phyloP scores from a whole-genome alignment of 2,797 vertebrate genomes.

The Lophius americanus region DNA sequence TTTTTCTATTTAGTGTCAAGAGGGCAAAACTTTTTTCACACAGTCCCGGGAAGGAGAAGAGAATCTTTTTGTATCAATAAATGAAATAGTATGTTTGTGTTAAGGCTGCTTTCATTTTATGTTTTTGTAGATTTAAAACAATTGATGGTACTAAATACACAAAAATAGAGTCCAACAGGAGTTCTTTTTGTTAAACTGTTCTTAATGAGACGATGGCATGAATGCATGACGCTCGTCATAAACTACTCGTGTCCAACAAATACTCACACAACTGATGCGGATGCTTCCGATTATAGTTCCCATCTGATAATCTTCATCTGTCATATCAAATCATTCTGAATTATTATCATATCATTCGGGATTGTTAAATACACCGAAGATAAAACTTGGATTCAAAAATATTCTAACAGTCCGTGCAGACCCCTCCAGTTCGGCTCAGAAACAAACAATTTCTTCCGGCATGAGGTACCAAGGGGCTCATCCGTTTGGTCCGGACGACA shows the following conservation, averaged over 20 bases:
- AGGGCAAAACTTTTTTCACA: no score
- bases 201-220: no score
- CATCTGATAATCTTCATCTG: background rate
- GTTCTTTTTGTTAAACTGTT: no score
- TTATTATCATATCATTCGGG: background rate
- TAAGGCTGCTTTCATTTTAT: no score
- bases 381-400: background rate
- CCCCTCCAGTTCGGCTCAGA: constrained; percentile 8
- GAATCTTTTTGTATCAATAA: no score
- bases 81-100: no score
- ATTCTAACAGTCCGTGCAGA: background rate
- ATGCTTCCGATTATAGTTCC: background rate
- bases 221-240: no score
- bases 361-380: background rate
- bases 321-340: background rate
- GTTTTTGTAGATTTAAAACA: no score
- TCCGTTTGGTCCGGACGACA: constrained; percentile 16
- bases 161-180: no score
- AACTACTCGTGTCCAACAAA: background rate
- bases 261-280: background rate
- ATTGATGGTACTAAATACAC: no score
- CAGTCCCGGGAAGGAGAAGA: no score
- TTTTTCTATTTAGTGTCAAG: no score
- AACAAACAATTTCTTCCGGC: constrained; percentile 4
- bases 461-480: background rate